Percentiles rank a stretch among this genome's conserved stretches.
Evolutionary conservation across 2,888 invertebrate genomes (phyloP).

Genomic region (Myopa testacea): DNA sequence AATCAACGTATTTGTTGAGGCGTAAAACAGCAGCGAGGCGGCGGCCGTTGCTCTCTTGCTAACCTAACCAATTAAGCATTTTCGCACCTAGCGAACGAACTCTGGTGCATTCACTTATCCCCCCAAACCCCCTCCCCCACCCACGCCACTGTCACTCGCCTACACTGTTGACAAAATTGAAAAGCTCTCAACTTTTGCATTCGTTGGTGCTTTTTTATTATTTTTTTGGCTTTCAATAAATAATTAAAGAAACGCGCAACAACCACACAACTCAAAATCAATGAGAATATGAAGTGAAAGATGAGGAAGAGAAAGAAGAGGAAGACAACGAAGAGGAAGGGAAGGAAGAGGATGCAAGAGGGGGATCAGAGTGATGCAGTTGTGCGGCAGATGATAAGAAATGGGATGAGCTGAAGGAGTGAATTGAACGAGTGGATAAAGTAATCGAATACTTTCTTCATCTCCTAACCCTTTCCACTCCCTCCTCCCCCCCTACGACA

Average conservation of each 20-base stretch:
- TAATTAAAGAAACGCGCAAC: slow-evolving; percentile 19
- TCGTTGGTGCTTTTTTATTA: background rate
- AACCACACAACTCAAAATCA: background rate
- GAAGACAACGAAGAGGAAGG: background rate
- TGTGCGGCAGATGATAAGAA: no score
- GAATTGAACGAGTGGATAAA: no score
- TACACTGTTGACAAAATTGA: background rate
- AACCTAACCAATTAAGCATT: slow-evolving; percentile 43
- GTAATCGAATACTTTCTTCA: no score
- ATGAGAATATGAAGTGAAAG: background rate
- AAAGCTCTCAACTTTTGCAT: background rate
- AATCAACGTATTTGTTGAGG: slow-evolving; percentile 41
- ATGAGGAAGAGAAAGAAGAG: background rate
- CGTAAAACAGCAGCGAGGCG: background rate
- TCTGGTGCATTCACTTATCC: no score
- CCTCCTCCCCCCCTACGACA: background rate
- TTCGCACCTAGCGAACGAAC: slow-evolving; percentile 16
- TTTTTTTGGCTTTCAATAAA: slow-evolving; percentile 27
- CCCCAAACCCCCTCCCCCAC: background rate
- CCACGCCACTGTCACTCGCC: background rate
- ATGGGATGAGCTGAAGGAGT: no score
- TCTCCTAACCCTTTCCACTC: background rate
- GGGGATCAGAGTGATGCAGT: no score
- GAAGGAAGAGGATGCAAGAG: background rate
- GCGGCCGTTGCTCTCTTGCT: background rate